These are phyloP conservation scores for Nephrotoma guestfalica DNA, from an alignment of 2,888 invertebrate genomes.

Conservation along the genomic window DNA sequence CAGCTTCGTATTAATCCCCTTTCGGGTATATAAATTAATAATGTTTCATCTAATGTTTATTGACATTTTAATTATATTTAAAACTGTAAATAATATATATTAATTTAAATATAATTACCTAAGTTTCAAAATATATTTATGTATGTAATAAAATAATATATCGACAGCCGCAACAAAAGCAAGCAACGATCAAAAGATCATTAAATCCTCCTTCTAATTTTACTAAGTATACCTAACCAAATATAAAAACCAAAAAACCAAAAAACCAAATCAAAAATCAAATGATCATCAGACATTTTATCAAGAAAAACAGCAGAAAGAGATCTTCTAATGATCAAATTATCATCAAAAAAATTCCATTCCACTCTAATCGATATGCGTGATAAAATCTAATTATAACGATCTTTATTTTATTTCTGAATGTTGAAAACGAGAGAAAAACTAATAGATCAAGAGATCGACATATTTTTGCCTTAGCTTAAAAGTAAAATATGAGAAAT, in stretches of 20 bases:
- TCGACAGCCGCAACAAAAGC: background rate
- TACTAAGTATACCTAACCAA: background rate
- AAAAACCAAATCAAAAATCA: background rate
- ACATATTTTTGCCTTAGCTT: background rate
- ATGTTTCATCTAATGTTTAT: background rate
- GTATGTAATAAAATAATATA: background rate
- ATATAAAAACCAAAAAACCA: background rate
- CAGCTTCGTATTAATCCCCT: background rate
- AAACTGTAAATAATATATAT: background rate
- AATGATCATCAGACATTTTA: background rate
- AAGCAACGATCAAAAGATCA: background rate
- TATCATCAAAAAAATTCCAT: background rate
- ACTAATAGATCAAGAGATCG: background rate
- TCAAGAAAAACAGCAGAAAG: background rate
- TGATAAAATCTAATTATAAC: background rate
- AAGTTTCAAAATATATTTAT: background rate
- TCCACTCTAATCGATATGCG: background rate
- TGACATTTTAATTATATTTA: background rate
- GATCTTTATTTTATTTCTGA: background rate
- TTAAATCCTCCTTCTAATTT: background rate
- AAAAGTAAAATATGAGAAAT: background rate
- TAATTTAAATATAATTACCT: background rate
- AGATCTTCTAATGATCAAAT: background rate
- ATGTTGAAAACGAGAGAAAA: background rate
- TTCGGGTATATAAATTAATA: background rate